Base-by-base conservation (phyloP, 2,888 invertebrate species). In the Patella pellucida region DNA sequence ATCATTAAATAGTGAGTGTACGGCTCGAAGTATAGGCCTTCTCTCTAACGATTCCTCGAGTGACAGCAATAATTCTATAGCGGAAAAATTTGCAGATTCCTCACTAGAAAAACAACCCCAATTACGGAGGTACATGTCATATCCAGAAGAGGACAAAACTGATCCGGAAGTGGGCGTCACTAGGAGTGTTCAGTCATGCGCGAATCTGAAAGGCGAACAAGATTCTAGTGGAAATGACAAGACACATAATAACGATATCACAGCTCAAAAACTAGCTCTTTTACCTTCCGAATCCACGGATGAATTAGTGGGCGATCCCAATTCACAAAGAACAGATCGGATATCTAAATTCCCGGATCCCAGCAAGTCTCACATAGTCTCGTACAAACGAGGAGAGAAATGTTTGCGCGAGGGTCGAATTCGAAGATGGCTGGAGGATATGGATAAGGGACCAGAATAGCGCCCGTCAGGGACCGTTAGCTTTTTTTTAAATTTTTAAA, bases 1-100 rank as follows among this genome's bases (percentile, higher is more conserved):
- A 50, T 86, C 86, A 1, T 71, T 87, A 50, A 87, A 85, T 74
- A 86, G 86, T 76, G 87, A 86, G 69, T 87, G 85, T 78, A 87
- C 87, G 3, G 81, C 86, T 1, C 74, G 85, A 72, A 87, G 87
- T 78, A 83, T 87, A n/a, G 87, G 87, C 4, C 79, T 87, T 11
- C 84, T 87, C 52, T 87, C 87, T 69, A 86, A 87, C 78, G 87
- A 87, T 80, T 86, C 86, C 0, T 83, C 82, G 14, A 83, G 52
- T 14, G 74, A 74, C 67, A 69, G 75, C 62, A 62, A 62, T 4
- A 69, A 71, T 5, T 76, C 76, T 52, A 67, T 73, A 52, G 67
- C 75, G 54, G 78, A 76, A 14, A 50, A 76, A 31, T 51, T 72
- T 50, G 72, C 68, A 41, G 76, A 75, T 27, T 52, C 69, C 3